Evolutionary conservation across 2,797 vertebrate species (phyloP).

Genomic region (Nothura maculosa): DNA sequence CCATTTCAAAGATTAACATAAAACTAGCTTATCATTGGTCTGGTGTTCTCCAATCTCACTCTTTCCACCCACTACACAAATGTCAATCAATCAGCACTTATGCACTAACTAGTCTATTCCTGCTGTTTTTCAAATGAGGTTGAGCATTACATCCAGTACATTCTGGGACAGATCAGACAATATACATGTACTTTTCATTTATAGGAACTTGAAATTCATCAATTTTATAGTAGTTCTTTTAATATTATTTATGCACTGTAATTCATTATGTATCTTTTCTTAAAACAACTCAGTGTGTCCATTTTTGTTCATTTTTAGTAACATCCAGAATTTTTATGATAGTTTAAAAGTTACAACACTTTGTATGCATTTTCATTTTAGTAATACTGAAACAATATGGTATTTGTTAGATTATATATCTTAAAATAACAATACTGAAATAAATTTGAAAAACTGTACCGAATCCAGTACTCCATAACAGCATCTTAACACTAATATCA

Average conservation of each 20-base stretch:
- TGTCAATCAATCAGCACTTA: accelerated
- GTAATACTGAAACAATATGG: neutral
- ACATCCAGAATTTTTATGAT: neutral
- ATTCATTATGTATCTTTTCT: neutral
- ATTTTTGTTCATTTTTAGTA: neutral
- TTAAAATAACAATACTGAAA: neutral
- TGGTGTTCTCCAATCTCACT: neutral
- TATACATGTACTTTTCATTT: neutral
- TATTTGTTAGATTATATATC: neutral
- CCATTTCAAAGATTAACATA: neutral
- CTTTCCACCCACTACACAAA: neutral
- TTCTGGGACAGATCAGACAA: neutral
- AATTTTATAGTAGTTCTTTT: neutral
- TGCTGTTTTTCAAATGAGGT: neutral
- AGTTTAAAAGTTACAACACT: neutral
- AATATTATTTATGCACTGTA: neutral
- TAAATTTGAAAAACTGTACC: neutral
- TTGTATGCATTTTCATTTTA: neutral
- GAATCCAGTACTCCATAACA: neutral
- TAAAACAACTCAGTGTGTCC: neutral
- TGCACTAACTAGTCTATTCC: neutral
- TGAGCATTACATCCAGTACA: neutral
- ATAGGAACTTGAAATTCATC: neutral
- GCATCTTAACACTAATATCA: neutral
- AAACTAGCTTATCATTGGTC: neutral